Conservation (phyloP, 2,797 vertebrate genomes). For the Echiichthys vipera region DNA sequence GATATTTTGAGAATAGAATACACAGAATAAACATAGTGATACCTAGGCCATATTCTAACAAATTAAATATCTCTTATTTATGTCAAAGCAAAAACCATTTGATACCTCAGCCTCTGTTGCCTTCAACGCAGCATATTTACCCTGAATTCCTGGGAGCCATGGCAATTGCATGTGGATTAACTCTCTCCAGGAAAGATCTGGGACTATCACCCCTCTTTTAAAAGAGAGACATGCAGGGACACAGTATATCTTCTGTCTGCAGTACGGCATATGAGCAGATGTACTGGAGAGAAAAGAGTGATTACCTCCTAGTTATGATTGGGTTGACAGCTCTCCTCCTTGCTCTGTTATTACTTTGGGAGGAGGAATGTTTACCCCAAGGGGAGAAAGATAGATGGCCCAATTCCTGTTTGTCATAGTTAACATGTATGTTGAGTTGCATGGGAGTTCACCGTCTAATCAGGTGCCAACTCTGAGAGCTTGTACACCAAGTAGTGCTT, state of each 20-base stretch:
- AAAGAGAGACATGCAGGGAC: constrained; percentile 39
- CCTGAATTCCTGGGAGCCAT: constrained; percentile 75
- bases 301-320: constrained; percentile 52
- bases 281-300: constrained; percentile 14
- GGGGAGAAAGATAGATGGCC: constrained; percentile 61
- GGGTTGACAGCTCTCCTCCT: constrained; percentile 51
- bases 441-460: constrained; percentile 17
- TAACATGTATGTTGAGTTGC: constrained; percentile 37
- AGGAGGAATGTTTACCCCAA: constrained; percentile 60
- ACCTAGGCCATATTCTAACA: background rate
- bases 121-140: constrained; percentile 64
- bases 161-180: constrained; percentile 73
- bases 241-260: constrained; percentile 34
- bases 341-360: constrained; percentile 63
- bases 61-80: background rate
- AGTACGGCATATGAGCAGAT: constrained; percentile 32
- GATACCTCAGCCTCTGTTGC: constrained; percentile 13
- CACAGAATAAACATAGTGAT: background rate
- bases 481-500: constrained; percentile 6
- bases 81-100: constrained; percentile 18
- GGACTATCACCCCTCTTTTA: constrained; percentile 48
- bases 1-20: background rate
- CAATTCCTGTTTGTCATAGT: constrained; percentile 44
- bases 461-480: constrained; percentile 28
- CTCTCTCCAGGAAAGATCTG: constrained; percentile 50